Evolutionary conservation across 2,797 vertebrate species (phyloP).

Genomic region (Enteromius unitaeniatus): DNA sequence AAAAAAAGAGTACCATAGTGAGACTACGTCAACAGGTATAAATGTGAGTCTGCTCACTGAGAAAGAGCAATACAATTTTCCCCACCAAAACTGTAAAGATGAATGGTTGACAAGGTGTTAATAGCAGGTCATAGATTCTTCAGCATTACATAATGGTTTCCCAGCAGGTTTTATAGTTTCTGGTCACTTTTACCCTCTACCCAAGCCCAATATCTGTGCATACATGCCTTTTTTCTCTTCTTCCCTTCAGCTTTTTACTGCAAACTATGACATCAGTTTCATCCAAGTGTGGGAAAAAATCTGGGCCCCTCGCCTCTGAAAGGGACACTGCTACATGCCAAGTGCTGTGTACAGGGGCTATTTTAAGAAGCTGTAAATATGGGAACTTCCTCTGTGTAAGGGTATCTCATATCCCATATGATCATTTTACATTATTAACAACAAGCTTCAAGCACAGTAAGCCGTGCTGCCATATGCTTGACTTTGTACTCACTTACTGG

Average conservation of each 20-base stretch:
- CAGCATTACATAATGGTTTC: slow-evolving; percentile 34
- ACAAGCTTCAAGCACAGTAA: slow-evolving; percentile 58
- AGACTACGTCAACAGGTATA: slow-evolving; percentile 4
- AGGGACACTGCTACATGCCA: slow-evolving; percentile 78
- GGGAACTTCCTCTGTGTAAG: slow-evolving; percentile 81
- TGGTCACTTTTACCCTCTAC: slow-evolving; percentile 65
- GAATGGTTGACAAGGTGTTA: slow-evolving; percentile 22
- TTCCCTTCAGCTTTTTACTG: slow-evolving; percentile 63
- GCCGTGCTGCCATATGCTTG: slow-evolving; percentile 11
- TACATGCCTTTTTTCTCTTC: slow-evolving; percentile 72
- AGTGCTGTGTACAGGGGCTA: slow-evolving; percentile 76
- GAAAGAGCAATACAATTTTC: background rate
- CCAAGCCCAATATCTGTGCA: slow-evolving; percentile 69
- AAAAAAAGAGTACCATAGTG: background rate
- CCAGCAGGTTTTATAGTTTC: slow-evolving; percentile 49
- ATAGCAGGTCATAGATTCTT: slow-evolving; percentile 2
- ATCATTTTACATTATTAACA: slow-evolving; percentile 68
- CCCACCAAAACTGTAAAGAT: slow-evolving; percentile 28
- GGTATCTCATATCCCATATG: slow-evolving; percentile 71
- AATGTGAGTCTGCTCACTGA: background rate
- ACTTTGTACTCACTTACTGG: slow-evolving; percentile 8
- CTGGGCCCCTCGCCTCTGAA: slow-evolving; percentile 68
- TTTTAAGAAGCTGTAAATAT: slow-evolving; percentile 81
- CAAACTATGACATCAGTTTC: slow-evolving; percentile 71
- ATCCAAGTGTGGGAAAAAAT: slow-evolving; percentile 74